Conservation (phyloP, 2,113 vertebrate species). For the Syrmaticus mikado region DNA sequence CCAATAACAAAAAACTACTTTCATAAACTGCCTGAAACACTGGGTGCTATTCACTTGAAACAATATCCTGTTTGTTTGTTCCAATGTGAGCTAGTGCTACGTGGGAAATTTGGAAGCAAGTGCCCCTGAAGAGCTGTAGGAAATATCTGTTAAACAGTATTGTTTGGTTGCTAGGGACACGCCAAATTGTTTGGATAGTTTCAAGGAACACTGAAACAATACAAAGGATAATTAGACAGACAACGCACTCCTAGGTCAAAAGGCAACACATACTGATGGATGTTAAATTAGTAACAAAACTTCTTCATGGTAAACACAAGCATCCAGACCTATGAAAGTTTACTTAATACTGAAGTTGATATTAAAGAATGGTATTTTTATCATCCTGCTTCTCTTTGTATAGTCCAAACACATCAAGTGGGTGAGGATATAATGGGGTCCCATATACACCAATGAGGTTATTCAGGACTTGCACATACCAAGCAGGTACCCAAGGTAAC, state of each 20-base stretch:
- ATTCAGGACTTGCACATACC: not conserved
- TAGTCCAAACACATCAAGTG: not conserved
- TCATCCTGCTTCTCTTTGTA: not conserved
- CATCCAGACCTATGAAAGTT: not conserved
- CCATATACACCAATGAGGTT: not conserved
- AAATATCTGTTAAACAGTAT: constrained; percentile 75
- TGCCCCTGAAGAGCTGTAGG: constrained; percentile 56
- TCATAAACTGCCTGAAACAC: constrained; percentile 49
- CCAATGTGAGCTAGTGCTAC: constrained; percentile 26
- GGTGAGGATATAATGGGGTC: not conserved
- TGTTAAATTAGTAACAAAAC: constrained; percentile 1
- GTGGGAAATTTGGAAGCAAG: constrained; percentile 66
- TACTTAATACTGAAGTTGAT: not conserved
- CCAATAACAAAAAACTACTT: constrained; percentile 52
- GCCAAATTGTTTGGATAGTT: constrained; percentile 60
- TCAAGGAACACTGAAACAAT: constrained; percentile 60
- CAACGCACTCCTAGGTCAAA: constrained; percentile 27
- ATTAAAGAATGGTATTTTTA: not conserved
- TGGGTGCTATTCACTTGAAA: constrained; percentile 64
- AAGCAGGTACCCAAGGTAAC: not conserved
- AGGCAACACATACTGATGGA: not conserved
- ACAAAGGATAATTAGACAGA: constrained; percentile 47
- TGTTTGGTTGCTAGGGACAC: constrained; percentile 81
- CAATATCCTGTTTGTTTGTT: constrained; percentile 72
- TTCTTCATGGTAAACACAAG: not conserved